Evolutionary conservation across 2,888 invertebrate genomes (phyloP).

Genomic region (Eupeodes luniger): DNA sequence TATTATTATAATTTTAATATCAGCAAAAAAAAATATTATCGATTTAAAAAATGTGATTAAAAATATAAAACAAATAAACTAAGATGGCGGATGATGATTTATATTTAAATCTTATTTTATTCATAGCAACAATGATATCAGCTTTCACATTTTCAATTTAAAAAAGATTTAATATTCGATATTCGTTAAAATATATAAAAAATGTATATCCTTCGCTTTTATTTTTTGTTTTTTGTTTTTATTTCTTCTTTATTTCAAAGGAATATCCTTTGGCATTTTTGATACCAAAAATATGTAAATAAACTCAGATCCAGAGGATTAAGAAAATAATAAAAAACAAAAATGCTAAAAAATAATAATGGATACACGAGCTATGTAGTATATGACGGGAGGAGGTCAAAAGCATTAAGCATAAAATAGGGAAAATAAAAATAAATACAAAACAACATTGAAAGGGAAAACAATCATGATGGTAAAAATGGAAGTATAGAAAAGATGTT

Average conservation of each 20-base stretch:
- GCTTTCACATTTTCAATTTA: slow-evolving; percentile 6
- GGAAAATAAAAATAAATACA: not conserved
- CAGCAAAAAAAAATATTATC: too few species aligned
- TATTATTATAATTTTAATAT: not conserved
- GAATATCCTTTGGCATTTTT: slow-evolving; percentile 49
- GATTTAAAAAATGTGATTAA: too few species aligned
- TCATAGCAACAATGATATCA: slow-evolving; percentile 1
- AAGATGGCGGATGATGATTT: not conserved
- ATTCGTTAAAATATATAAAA: not conserved
- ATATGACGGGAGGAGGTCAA: not conserved
- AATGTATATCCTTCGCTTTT: not conserved
- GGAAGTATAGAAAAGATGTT: slow-evolving; percentile 11
- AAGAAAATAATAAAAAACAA: slow-evolving; percentile 17
- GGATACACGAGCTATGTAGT: not conserved
- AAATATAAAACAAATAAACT: not conserved
- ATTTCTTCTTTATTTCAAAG: slow-evolving; percentile 21
- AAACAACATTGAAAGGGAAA: slow-evolving; percentile 14
- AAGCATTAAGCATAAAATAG: not conserved
- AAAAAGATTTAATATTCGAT: not conserved
- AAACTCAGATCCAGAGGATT: slow-evolving; percentile 10
- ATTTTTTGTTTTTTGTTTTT: not conserved
- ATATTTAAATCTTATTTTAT: not conserved
- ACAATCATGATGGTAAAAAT: slow-evolving; percentile 28
- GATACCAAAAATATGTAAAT: slow-evolving; percentile 41
- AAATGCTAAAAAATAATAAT: slow-evolving; percentile 17